Base-by-base conservation (phyloP, 2,113 vertebrate genomes). In the Ophiodon elongatus region DNA sequence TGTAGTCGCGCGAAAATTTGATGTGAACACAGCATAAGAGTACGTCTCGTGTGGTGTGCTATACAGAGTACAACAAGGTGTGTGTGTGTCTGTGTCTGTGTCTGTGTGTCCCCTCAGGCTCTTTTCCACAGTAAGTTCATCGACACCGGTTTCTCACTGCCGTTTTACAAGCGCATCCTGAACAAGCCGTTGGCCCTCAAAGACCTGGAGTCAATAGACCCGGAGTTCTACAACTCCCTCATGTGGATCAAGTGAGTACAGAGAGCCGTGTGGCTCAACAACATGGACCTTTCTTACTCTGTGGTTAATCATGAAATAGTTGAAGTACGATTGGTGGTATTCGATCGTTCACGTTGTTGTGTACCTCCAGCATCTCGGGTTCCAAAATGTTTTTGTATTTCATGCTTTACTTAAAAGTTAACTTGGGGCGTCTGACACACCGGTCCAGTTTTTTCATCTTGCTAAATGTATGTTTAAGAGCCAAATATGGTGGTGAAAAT, bases 191-290 rank as follows among this genome's bases (percentile, higher is more conserved):
- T 98, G 84, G 97, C 96, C 82, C 95, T 99, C 80, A 99, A 99
- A 90, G 98, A 99, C 91, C 95, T 99, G 91, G 98, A 99, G 95
- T 98, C 98, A 27, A 96, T 99, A 76, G 98, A 99, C 92, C 97
- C 97, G 3, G 98, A 99, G 93, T 99, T 99, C 94, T 99, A 99
- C 92, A 99, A 99, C 94, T 99, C 98, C 57, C 97, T 99, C 94
- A 99, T 99, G 88, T 99, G 98, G 98, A 98, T 99, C 93, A 99
- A 97, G 98, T 99, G 93, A 96, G 97, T 97, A 89, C 86, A 45
- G 21, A 67, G 33, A 63, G 7, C 45, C 15, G 10, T 21, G 27
- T 68, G 67, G 41, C 10, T 25, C 8, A 72, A 57, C 33, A 17
- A 39, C 25, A 17, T 19, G n/a, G 11, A 54, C 8, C 4, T 31